phyloP scores from a whole-genome alignment of 2,888 invertebrate species.

The Seira sanloemensis region DNA sequence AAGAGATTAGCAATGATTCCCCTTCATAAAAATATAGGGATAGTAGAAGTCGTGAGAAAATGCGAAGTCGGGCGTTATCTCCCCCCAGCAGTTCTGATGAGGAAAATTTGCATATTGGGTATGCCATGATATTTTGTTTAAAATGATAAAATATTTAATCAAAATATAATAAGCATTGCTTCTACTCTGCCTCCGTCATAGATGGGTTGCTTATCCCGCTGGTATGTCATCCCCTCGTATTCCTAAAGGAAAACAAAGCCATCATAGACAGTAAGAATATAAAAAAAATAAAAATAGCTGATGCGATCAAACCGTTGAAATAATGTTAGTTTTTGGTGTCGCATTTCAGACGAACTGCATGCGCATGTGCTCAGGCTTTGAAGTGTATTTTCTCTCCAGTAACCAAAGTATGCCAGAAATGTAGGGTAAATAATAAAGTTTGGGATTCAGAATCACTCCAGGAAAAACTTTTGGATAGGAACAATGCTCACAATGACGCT shows the following conservation, averaged over 20 bases:
- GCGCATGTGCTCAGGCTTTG: slow-evolving; percentile 10
- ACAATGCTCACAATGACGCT: too few relatives aligned
- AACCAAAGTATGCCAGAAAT: slow-evolving; percentile 39
- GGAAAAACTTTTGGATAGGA: too few relatives aligned
- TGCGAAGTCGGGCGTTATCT: slow-evolving; percentile 33
- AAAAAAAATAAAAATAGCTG: too few relatives aligned
- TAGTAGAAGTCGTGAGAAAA: slow-evolving; percentile 35
- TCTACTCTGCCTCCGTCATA: too few relatives aligned
- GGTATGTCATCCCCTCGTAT: not conserved
- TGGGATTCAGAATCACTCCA: not conserved
- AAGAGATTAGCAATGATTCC: not conserved
- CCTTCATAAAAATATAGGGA: slow-evolving; percentile 27
- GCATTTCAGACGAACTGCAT: not conserved
- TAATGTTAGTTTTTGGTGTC: not conserved
- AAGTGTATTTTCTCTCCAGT: slow-evolving; percentile 34
- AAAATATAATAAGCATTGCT: not conserved
- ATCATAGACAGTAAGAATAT: slow-evolving; percentile 25
- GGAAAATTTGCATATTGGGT: slow-evolving; percentile 57
- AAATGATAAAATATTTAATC: not conserved
- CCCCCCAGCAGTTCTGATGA: slow-evolving; percentile 51
- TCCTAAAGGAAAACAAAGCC: not conserved
- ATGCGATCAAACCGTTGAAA: not conserved
- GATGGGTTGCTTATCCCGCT: slow-evolving; percentile 43
- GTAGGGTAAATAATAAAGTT: slow-evolving; percentile 38
- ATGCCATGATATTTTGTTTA: not conserved